Percentiles rank a stretch among this genome's conserved stretches.
Conservation (phyloP, 2,888 invertebrate species). For the Tuta absoluta region DNA sequence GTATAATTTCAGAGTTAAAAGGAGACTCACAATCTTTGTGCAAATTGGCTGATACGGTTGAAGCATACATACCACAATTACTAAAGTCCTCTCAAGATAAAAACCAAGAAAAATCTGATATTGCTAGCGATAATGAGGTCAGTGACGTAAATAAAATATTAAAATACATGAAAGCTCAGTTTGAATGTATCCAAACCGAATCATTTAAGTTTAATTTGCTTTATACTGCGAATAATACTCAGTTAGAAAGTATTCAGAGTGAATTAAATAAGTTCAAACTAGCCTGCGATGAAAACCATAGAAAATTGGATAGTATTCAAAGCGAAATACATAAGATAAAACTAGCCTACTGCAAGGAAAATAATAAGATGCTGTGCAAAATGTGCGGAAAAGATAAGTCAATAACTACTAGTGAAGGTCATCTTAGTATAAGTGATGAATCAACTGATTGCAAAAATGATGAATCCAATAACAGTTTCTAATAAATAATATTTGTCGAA, state of each 20-base stretch:
- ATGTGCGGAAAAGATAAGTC: background rate
- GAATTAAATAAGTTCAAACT: background rate
- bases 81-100: background rate
- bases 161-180: background rate
- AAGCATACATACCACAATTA: background rate
- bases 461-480: background rate
- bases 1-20: constrained; percentile 2
- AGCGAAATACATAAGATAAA: background rate
- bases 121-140: background rate
- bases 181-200: background rate
- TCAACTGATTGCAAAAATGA: constrained; percentile 2
- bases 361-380: background rate
- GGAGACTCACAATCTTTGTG: background rate
- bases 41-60: background rate
- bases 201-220: background rate
- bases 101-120: background rate
- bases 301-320: background rate
- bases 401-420: background rate
- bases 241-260: background rate
- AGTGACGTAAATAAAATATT: background rate
- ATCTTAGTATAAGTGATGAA: background rate
- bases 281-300: background rate
- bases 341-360: background rate
- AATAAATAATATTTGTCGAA: too few relatives aligned
- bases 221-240: background rate